Percentiles rank a stretch among this genome's conserved stretches.
Evolutionary conservation across 1,140 invertebrate genomes (phyloP).

Genomic region (Leptestheria dahalacensis): DNA sequence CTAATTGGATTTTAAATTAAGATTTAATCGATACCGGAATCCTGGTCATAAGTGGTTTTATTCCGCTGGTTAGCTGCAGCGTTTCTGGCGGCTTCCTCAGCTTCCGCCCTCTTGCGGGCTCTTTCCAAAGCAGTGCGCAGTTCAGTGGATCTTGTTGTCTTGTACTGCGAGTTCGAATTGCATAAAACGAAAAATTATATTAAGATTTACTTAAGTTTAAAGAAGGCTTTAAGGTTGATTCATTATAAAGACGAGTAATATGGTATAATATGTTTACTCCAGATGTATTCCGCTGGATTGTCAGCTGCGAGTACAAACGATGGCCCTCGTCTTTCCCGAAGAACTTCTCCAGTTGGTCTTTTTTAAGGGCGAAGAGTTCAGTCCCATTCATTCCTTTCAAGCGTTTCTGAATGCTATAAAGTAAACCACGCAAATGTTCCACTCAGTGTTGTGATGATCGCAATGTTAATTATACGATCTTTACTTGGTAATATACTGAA

Average conservation of each 20-base stretch:
- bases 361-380: slow-evolving; percentile 49
- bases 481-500: not conserved
- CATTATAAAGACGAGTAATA: not conserved
- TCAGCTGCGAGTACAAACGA: slow-evolving; percentile 54
- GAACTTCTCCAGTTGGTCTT: slow-evolving; percentile 45
- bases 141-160: slow-evolving; percentile 47
- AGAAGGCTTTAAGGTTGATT: not conserved
- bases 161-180: too few relatives aligned
- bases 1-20: too few relatives aligned
- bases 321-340: slow-evolving; percentile 52
- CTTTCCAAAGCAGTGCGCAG: slow-evolving; percentile 46
- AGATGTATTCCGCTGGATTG: slow-evolving; percentile 54
- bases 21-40: not conserved
- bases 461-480: too few relatives aligned
- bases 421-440: too few relatives aligned
- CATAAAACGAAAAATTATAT: slow-evolving; percentile 15
- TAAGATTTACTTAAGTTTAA: not conserved
- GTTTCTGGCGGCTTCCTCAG: not conserved
- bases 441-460: too few relatives aligned
- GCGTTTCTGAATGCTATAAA: slow-evolving; percentile 37
- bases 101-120: slow-evolving; percentile 34
- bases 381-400: slow-evolving; percentile 47
- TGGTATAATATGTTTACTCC: slow-evolving; percentile 49
- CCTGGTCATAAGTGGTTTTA: not conserved
- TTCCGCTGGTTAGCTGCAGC: not conserved